phyloP scores from a whole-genome alignment of 2,888 invertebrate species.

The Pachymerium ferrugineum region DNA sequence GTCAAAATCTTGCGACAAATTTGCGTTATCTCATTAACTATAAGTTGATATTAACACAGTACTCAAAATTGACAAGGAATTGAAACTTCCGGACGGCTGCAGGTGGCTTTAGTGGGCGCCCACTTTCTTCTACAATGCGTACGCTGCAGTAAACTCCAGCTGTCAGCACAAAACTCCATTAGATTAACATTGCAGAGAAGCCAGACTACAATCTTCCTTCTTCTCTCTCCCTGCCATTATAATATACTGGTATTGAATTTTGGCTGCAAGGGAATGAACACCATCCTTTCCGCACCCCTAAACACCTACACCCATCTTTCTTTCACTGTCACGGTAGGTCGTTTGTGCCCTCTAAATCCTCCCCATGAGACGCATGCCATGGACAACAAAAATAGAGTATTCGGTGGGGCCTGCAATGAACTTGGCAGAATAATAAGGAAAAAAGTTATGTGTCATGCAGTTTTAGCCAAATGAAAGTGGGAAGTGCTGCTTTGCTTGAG shows the following conservation, averaged over 20 bases:
- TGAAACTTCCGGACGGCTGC: no score
- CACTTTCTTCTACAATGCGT: not conserved
- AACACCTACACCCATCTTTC: constrained; percentile 3
- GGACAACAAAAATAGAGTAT: no score
- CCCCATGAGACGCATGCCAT: not conserved
- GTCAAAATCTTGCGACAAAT: not conserved
- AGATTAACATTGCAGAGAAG: constrained; percentile 19
- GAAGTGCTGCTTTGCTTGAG: no score
- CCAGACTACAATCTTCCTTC: constrained; percentile 17
- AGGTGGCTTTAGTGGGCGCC: not conserved
- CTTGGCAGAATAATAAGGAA: no score
- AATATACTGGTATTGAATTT: constrained; percentile 8
- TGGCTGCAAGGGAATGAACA: not conserved
- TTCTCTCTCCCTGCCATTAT: not conserved
- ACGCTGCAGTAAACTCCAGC: constrained; percentile 27
- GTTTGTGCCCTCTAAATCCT: not conserved
- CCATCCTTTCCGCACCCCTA: not conserved
- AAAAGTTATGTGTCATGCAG: no score
- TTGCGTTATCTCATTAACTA: not conserved
- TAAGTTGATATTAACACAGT: not conserved
- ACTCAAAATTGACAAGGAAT: no score
- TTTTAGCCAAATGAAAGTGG: no score
- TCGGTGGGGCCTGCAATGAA: no score
- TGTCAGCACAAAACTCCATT: constrained; percentile 27
- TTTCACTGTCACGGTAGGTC: not conserved